Percentiles rank a stretch among this genome's conserved stretches.
phyloP scores from a whole-genome alignment of 2,888 invertebrate genomes.

The Tortricodes alternella region DNA sequence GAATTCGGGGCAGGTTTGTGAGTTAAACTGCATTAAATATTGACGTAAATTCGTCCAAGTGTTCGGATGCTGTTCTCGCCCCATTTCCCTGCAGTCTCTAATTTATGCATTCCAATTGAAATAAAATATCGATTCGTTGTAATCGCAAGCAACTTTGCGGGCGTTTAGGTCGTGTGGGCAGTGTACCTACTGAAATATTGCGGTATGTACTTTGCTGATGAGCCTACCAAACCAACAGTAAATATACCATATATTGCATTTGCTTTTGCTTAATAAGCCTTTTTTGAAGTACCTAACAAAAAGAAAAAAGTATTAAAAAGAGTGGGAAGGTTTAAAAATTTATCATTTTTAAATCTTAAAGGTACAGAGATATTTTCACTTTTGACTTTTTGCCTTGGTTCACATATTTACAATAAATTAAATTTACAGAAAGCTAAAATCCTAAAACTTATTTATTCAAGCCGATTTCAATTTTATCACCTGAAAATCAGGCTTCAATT shows the following conservation, averaged over 20 bases:
- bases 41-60: conserved; percentile 48
- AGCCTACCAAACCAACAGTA: no score
- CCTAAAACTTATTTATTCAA: conserved; percentile 1
- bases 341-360: no score
- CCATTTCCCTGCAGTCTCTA: conserved; percentile 36
- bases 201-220: no score
- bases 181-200: not conserved
- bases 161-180: not conserved
- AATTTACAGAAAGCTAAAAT: no score
- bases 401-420: no score
- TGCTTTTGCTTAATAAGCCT: no score
- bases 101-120: conserved; percentile 21
- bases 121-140: conserved; percentile 24
- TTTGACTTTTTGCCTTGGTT: no score
- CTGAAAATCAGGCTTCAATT: not conserved
- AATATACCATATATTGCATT: no score
- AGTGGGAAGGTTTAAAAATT: no score
- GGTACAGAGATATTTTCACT: no score
- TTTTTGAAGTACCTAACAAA: no score
- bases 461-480: not conserved
- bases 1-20: conserved; percentile 49
- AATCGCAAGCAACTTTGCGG: conserved; percentile 2
- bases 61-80: conserved; percentile 40
- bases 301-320: no score
- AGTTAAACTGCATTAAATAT: conserved; percentile 59